Base-by-base conservation (phyloP, 2,113 vertebrate genomes). In the Accipiter virgatus region DNA sequence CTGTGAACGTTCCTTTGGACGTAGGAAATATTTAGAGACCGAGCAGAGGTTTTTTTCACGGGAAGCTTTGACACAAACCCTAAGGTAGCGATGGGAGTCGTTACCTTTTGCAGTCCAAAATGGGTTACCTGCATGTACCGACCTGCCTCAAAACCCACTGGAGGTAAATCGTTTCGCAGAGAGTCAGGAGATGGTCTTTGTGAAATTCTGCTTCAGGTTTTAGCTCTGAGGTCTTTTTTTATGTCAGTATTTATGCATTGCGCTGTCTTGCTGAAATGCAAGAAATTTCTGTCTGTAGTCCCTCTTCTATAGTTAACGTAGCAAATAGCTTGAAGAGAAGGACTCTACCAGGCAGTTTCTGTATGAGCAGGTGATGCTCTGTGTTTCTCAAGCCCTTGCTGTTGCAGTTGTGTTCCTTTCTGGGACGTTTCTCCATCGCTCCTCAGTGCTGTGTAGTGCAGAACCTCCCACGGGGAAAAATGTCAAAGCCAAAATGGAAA, bases 361-460 rank as follows among this genome's bases (percentile, higher is more conserved):
- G 19, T 34, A 10, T 6, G 17, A 81, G 58, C 14, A 52, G 36
- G 34, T 23, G 23, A 65, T 63, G 48, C 42, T 91, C 22, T 19
- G 13, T 75, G 23, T 86, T 86, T 73, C 75, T 78, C 83, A 36
- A 52, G 36, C 22, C 16, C 13, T 48, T n/a, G 27, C n/a, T 90
- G 12, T 23, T 25, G 40, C 62, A 40, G 12, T 43, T 40, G 9
- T 42, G 15, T 29, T 78, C 26, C 26, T 86, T 42, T 78, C 61
- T 78, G n/a, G 63, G 43, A 34, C 1, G 0, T 55, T 67, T 43
- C 38, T 48, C 63, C 23, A 5, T n/a, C 0, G 0, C 15, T 61
- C 21, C 27, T 47, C 10, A 6, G 23, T 63, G 29, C 70, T 82
- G 7, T 21, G n/a, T 34, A 16, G 13, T 26, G 52, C 36, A 84